Evolutionary conservation across 2,113 vertebrate species (phyloP), one percentile per base, ranked within the genome.

Genomic region (Seriola aureovittata): DNA sequence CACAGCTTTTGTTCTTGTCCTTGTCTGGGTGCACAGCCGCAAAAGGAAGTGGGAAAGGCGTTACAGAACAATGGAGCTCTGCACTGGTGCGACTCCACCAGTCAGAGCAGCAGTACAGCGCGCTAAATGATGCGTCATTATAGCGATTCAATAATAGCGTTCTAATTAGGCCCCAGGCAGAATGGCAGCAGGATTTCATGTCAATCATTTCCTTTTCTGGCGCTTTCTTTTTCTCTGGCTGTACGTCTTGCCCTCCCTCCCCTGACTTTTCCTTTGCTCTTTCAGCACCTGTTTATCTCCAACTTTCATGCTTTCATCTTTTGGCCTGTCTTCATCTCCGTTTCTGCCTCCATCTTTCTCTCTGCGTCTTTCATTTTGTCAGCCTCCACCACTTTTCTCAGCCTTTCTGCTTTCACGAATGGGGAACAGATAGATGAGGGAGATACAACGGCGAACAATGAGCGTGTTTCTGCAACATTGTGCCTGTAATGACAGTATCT

Each of bases 41-140:
- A 75, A 76, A 50, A 77, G 65, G 64, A 82, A 78, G 71, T 40
- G 38, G 80, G 58, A 59, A 71, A 76, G 57, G 78, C 34, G 3
- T 46, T 65, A 40, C 44, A 55, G 60, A 88, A 80, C 79, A 85
- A 91, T 85, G 87, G 80, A 7, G 44, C 75, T 59, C 1, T 71
- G 73, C 71, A 77, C 62, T 21, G 75, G 89, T 85, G 77, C 21
- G 32, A 68, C 84, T 82, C 71, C 71, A 79, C 71, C 64, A 77
- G 59, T 32, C 68, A 23, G 81, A 78, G 78, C 73, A 44, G 77
- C 60, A 84, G 71, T 54, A 48, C 73, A 44, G 74, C 64, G 1
- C 19, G 54, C 85, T 85, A 86, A 91, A 90, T 91, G 80, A 87
- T 85, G 81, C 65, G 44, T 82, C 91, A 92, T 91, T 91, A 93